Conservation (phyloP, 2,797 vertebrate genomes). For the Amblyopsis hoosieri region DNA sequence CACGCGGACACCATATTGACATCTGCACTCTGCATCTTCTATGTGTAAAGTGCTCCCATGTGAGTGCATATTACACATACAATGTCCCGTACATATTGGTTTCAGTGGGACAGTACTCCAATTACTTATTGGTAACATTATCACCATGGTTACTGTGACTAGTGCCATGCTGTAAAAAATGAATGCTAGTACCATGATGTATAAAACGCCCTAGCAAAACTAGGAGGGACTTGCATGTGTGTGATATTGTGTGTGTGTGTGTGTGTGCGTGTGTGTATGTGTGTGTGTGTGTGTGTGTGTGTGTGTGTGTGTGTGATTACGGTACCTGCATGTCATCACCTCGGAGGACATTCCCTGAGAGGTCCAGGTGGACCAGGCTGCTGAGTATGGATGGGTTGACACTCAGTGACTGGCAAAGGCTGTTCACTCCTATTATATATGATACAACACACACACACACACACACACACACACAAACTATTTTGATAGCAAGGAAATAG, state of each 20-base stretch:
- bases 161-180: no score
- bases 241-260: neutral
- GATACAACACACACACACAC: slow-evolving; percentile 18
- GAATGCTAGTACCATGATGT: no score
- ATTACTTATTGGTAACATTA: no score
- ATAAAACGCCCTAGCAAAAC: no score
- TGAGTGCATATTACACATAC: neutral
- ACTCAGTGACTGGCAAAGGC: slow-evolving; percentile 96
- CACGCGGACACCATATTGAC: neutral
- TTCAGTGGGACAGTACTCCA: no score
- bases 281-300: neutral
- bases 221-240: neutral
- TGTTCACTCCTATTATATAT: slow-evolving; percentile 88
- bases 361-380: slow-evolving; percentile 92
- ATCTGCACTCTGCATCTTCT: neutral
- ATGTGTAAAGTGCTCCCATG: neutral
- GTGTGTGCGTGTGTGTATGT: slow-evolving; percentile 42
- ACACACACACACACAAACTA: slow-evolving; percentile 21
- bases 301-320: slow-evolving; percentile 28
- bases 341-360: slow-evolving; percentile 94
- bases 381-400: slow-evolving; percentile 87
- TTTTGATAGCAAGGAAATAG: slow-evolving; percentile 48
- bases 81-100: neutral
- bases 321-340: slow-evolving; percentile 93
- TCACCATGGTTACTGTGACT: no score